Evolutionary conservation across 2,888 invertebrate species (phyloP).

Genomic region (Drosophila austrosaltans): DNA sequence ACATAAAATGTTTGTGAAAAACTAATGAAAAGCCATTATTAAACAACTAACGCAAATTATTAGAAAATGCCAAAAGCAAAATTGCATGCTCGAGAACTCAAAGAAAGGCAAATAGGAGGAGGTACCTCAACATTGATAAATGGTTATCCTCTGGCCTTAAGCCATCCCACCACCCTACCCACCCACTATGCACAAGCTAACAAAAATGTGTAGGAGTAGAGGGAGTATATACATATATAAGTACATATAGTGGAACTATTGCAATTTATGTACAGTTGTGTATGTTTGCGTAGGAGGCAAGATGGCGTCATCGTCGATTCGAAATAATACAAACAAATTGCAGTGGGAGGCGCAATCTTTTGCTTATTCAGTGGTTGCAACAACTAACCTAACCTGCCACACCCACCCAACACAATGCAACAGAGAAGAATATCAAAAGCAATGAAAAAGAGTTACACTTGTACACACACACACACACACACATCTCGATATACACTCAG

Average conservation of each 20-base stretch:
- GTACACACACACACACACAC: slow-evolving; percentile 57
- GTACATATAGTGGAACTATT: background rate
- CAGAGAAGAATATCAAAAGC: background rate
- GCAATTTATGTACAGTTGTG: slow-evolving; percentile 26
- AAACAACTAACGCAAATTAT: slow-evolving; percentile 32
- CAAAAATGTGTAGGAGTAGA: background rate
- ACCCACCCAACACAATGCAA: slow-evolving; percentile 51
- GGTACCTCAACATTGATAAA: background rate
- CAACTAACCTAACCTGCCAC: slow-evolving; percentile 43
- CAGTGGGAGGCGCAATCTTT: slow-evolving; percentile 41
- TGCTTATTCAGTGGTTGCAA: slow-evolving; percentile 78
- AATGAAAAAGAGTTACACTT: slow-evolving; percentile 46
- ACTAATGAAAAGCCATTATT: slow-evolving; percentile 11
- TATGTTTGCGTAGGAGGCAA: slow-evolving; percentile 39
- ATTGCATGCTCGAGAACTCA: background rate
- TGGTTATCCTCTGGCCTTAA: background rate
- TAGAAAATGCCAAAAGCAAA: slow-evolving; percentile 36
- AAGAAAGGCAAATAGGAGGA: background rate
- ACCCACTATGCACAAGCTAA: background rate
- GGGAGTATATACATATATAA: background rate
- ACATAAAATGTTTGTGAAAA: background rate
- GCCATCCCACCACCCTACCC: background rate
- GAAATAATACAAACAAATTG: slow-evolving; percentile 29
- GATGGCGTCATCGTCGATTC: slow-evolving; percentile 50
- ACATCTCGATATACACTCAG: slow-evolving; percentile 14